A percentile compares a stretch with the other conserved stretches of the same genome.
Evolutionary conservation across 2,888 invertebrate species (phyloP).

Genomic region (Polymixis lichenea): DNA sequence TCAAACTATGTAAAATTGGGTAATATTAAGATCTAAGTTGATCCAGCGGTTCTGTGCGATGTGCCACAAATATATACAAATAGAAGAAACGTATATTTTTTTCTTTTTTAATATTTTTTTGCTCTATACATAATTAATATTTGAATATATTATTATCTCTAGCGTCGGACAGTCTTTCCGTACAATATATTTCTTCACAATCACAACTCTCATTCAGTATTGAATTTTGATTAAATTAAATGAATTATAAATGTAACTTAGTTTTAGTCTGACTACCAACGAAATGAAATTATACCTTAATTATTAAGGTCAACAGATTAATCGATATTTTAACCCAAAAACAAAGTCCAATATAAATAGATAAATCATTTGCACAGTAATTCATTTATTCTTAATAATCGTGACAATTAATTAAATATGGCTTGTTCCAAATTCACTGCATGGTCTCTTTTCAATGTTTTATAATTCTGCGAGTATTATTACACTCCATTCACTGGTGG

Average conservation of each 20-base stretch:
- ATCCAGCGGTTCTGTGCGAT: conserved; percentile 60
- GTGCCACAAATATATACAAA: conserved; percentile 68
- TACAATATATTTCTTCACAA: conserved; percentile 81
- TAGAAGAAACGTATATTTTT: conserved; percentile 56
- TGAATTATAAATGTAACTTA: conserved; percentile 52
- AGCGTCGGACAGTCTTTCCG: conserved; percentile 86
- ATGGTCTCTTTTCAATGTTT: not conserved
- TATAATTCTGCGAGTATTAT: conserved; percentile 1
- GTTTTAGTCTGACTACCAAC: conserved; percentile 54
- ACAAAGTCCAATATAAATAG: conserved; percentile 7
- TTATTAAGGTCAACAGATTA: not conserved
- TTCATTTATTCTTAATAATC: conserved; percentile 1
- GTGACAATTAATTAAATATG: conserved; percentile 21
- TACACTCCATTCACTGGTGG: conserved; percentile 30
- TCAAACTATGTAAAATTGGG: conserved; percentile 26
- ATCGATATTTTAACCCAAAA: conserved; percentile 5
- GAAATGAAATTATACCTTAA: conserved; percentile 11
- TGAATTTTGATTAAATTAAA: conserved; percentile 68
- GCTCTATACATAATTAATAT: conserved; percentile 66
- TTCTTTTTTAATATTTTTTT: conserved; percentile 58
- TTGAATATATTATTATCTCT: conserved; percentile 76
- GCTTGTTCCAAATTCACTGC: conserved; percentile 4
- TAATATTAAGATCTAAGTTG: conserved; percentile 25
- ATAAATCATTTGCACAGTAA: conserved; percentile 13
- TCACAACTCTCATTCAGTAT: conserved; percentile 79